A percentile compares a stretch with the other conserved stretches of the same genome.
Conservation (phyloP, 2,113 vertebrate genomes). For the Callorhinus ursinus region DNA sequence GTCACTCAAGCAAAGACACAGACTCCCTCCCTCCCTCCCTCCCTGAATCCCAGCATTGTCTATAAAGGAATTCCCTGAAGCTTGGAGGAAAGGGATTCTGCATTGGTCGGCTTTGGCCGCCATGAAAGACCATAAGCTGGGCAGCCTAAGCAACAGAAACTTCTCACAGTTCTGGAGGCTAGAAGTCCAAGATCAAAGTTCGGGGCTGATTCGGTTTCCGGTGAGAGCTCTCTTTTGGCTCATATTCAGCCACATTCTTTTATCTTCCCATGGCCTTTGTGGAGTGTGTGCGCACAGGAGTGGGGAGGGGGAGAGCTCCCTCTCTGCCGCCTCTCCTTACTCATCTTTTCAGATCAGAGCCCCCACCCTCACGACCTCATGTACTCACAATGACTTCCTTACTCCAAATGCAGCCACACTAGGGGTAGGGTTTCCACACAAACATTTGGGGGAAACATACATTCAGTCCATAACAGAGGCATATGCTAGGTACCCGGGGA, state of each 20-base stretch:
- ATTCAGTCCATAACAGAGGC: too few species aligned
- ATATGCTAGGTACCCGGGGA: background rate
- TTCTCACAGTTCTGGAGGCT: background rate
- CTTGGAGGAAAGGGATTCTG: background rate
- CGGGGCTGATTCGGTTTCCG: fast-evolving
- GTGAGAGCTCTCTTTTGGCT: background rate
- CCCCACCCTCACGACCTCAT: background rate
- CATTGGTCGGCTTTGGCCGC: background rate
- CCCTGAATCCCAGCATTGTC: background rate
- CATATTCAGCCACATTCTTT: background rate
- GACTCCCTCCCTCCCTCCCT: background rate
- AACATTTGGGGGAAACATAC: background rate
- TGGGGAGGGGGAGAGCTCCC: background rate
- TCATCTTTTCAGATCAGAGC: too few species aligned
- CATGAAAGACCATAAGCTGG: background rate
- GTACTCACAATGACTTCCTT: background rate
- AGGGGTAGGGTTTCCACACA: background rate
- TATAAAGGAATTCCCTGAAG: background rate
- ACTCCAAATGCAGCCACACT: background rate
- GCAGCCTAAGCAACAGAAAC: background rate
- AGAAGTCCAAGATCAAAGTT: background rate
- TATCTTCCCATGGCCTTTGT: background rate
- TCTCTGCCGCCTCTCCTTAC: background rate
- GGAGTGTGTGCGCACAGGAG: background rate
- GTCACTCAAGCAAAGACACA: background rate